Percentiles rank a stretch among this genome's conserved stretches.
phyloP scores from a whole-genome alignment of 2,797 vertebrate species.

The Distichodus sexfasciatus region DNA sequence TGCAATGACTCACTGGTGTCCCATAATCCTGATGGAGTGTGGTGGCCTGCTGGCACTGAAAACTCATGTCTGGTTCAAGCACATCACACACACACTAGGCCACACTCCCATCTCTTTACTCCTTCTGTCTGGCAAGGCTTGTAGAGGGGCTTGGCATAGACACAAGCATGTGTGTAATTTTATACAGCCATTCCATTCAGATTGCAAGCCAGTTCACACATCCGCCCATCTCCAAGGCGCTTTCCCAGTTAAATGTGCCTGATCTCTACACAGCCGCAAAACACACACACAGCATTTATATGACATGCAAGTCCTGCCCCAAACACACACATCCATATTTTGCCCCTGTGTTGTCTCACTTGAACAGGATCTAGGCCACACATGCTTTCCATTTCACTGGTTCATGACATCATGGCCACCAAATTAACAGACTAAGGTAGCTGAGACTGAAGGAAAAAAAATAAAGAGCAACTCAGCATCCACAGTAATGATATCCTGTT shows the following conservation, averaged over 20 bases:
- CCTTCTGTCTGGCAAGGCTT: slow-evolving; percentile 10
- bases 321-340: background rate
- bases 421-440: slow-evolving; percentile 46
- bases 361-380: slow-evolving; percentile 34
- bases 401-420: slow-evolving; percentile 46
- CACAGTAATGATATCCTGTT: slow-evolving; percentile 51
- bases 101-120: slow-evolving; percentile 19
- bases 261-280: slow-evolving; percentile 12
- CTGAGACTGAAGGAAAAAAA: slow-evolving; percentile 20
- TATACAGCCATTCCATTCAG: slow-evolving; percentile 33
- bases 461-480: slow-evolving; percentile 41
- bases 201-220: slow-evolving; percentile 41
- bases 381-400: slow-evolving; percentile 50
- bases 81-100: slow-evolving; percentile 23
- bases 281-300: slow-evolving; percentile 4
- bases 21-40: background rate
- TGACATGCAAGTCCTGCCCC: background rate
- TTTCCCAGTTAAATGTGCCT: slow-evolving; percentile 23
- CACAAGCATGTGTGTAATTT: slow-evolving; percentile 47
- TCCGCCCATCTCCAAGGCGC: slow-evolving; percentile 30
- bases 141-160: slow-evolving; percentile 36
- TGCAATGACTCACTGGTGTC: slow-evolving; percentile 1
- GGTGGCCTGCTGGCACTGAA: background rate
- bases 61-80: too few relatives aligned
- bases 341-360: slow-evolving; percentile 9